phyloP scores from a whole-genome alignment of 2,888 invertebrate species.

The Spodoptera littoralis region DNA sequence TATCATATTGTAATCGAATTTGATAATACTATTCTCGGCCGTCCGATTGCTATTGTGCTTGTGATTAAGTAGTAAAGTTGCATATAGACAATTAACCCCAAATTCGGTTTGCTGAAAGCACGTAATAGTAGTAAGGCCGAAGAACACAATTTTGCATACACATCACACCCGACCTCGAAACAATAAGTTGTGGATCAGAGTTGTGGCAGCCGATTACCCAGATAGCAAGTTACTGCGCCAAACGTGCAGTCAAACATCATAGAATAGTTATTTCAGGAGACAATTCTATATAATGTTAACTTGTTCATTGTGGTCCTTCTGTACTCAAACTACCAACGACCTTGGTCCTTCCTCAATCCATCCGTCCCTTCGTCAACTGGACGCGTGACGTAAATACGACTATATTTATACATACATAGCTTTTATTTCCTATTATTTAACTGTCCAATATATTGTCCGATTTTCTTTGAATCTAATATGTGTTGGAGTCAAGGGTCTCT shows the following conservation, averaged over 20 bases:
- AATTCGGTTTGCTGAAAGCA: too few relatives aligned
- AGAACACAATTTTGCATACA: too few relatives aligned
- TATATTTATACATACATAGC: constrained; percentile 21
- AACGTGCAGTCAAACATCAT: too few relatives aligned
- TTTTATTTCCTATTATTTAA: constrained; percentile 45
- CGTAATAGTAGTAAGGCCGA: neutral
- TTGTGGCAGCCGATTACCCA: too few relatives aligned
- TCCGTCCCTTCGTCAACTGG: constrained; percentile 54
- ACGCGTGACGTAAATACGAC: constrained; percentile 45
- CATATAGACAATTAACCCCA: neutral
- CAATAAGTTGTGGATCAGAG: too few relatives aligned
- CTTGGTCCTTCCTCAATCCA: constrained; percentile 23
- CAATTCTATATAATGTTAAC: neutral
- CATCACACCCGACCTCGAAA: too few relatives aligned
- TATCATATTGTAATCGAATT: constrained; percentile 39
- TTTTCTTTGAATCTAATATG: constrained; percentile 28
- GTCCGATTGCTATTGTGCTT: neutral
- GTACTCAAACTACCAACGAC: neutral
- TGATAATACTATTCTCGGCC: constrained; percentile 9
- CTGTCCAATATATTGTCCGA: constrained; percentile 41
- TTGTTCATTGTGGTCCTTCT: constrained; percentile 12
- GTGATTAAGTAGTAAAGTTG: neutral
- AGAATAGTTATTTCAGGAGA: too few relatives aligned
- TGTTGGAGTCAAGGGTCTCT: constrained; percentile 29
- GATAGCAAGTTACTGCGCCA: too few relatives aligned